Conservation (phyloP, 2,113 vertebrate species). For the Crotalus helleri region DNA sequence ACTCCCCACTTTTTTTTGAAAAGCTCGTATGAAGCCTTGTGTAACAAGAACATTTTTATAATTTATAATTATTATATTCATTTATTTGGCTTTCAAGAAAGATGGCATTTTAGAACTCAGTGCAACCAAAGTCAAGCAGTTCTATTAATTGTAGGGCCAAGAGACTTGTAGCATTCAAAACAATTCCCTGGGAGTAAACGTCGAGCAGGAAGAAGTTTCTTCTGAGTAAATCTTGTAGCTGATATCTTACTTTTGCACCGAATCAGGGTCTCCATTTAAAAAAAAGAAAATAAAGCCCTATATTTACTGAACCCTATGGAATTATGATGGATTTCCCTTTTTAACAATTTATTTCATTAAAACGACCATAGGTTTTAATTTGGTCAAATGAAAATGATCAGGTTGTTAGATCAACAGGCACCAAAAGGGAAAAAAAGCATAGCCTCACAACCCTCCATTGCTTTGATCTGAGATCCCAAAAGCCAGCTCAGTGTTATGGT, state of each 20-base stretch:
- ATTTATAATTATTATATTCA: neutral
- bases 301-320: neutral
- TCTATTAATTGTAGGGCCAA: neutral
- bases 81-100: neutral
- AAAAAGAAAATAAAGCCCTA: neutral
- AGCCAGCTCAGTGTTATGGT: conserved; percentile 45
- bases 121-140: neutral
- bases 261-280: neutral
- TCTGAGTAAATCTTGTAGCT: neutral
- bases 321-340: neutral
- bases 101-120: neutral
- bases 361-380: neutral
- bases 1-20: neutral
- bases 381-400: neutral
- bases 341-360: neutral
- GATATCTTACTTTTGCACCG: neutral
- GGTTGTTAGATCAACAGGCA: neutral
- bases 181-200: neutral
- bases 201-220: neutral
- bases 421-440: neutral
- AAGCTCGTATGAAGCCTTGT: neutral
- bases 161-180: neutral
- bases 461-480: conserved; percentile 46
- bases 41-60: neutral
- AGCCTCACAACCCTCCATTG: neutral